These are phyloP conservation scores for Austrolebias charrua DNA, from an alignment of 2,797 vertebrate genomes.

Conservation along the genomic window DNA sequence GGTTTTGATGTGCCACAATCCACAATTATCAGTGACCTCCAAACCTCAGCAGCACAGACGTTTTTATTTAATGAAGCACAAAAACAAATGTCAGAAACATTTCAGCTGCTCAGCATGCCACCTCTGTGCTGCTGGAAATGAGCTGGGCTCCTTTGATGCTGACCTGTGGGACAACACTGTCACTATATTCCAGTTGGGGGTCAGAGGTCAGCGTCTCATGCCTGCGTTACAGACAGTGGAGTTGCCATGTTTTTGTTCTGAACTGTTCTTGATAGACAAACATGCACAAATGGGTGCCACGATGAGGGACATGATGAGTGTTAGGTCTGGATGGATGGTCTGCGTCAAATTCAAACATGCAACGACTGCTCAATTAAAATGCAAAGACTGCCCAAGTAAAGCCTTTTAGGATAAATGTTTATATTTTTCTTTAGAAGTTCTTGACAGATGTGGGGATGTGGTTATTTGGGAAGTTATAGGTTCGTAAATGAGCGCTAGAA, in stretches of 20 bases:
- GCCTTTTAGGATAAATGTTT: slow-evolving; percentile 18
- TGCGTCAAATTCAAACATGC: slow-evolving; percentile 31
- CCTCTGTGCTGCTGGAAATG: slow-evolving; percentile 45
- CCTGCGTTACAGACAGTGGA: slow-evolving; percentile 63
- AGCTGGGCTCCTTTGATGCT: slow-evolving; percentile 45
- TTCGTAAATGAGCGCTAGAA: slow-evolving; percentile 28
- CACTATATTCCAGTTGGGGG: slow-evolving; percentile 61
- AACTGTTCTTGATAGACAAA: slow-evolving; percentile 52
- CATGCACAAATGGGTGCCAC: slow-evolving; percentile 40
- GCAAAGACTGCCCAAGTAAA: slow-evolving; percentile 30
- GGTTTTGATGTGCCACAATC: too few species aligned
- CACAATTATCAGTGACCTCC: neutral
- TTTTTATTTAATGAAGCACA: slow-evolving; percentile 34
- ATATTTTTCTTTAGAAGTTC: neutral
- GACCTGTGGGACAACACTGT: slow-evolving; percentile 61
- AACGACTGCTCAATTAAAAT: slow-evolving; percentile 13
- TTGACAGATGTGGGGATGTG: slow-evolving; percentile 34
- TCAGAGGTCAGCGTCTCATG: slow-evolving; percentile 68
- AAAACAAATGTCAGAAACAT: slow-evolving; percentile 48
- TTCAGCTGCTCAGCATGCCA: slow-evolving; percentile 39
- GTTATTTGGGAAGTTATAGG: slow-evolving; percentile 20
- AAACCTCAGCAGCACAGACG: slow-evolving; percentile 14
- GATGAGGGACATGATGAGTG: slow-evolving; percentile 55
- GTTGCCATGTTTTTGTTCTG: slow-evolving; percentile 64
- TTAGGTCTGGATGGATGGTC: slow-evolving; percentile 10